Evolutionary conservation across 1,140 invertebrate genomes (phyloP), one percentile per base, ranked within the genome.

Genomic region (Phymastichus coffea): DNA sequence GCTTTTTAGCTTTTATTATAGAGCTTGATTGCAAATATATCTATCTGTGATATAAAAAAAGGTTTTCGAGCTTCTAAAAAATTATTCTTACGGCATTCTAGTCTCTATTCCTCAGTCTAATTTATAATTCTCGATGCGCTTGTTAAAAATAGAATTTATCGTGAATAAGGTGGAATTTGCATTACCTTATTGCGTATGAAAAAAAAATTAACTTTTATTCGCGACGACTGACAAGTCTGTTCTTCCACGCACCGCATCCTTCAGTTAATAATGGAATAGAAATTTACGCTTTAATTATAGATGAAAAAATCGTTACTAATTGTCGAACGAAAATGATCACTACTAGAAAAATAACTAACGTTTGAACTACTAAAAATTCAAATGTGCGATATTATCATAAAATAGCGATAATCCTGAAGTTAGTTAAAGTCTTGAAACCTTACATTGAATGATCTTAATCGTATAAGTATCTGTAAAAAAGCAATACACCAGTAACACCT

Each of bases 161-260:
- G n/a, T n/a, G 26, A 14, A n/a, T 3, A 52, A 35, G 30, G 12
- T 56, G 15, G 43, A 2, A 33, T 23, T 35, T 46, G 20, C 22
- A 30, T 41, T 12, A 53, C n/a, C 22, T 44, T 38, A 9, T 57
- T 48, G 40, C 57, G 33, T 38, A 49, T 65, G 56, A 43, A 52
- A 46, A 54, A 47, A 65, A 65, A 65, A 57, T 62, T 68, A 69
- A 58, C 66, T 72, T 69, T 51, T 38, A 57, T 73, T 76, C 57
- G 66, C 65, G 70, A 69, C 56, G 69, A 74, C 68, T 71, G 65
- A 74, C 28, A 71, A 60, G 63, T 75, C 64, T 70, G 73, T 70
- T 77, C 73, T 76, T 77, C 75, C 75, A 71, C 65, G 69, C 70
- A 75, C 68, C 65, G 73, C 70, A 74, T 75, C 75, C 68, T 72